phyloP scores from a whole-genome alignment of 2,888 invertebrate genomes.

The Lissocephala sabroskyi region DNA sequence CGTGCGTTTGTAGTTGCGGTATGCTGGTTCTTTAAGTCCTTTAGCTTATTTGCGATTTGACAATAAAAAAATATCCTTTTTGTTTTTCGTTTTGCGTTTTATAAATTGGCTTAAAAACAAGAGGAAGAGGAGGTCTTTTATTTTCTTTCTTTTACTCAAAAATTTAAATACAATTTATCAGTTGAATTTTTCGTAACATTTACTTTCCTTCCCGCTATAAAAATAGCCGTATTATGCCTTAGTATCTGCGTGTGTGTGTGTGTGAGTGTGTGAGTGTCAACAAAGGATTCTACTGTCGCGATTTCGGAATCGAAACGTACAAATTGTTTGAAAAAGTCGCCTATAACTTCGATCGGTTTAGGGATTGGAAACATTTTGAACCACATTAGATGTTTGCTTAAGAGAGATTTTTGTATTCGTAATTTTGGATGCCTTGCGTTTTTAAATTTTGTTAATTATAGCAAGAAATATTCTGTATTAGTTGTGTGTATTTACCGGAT shows the following conservation, averaged over 20 bases:
- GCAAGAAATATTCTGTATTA: constrained; percentile 34
- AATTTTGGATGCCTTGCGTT: constrained; percentile 18
- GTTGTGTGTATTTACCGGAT: constrained; percentile 24
- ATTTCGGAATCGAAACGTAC: too few relatives aligned
- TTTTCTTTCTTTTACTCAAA: constrained; percentile 12
- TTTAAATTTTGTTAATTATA: constrained; percentile 58
- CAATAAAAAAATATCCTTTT: constrained; percentile 2
- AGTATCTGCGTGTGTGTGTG: too few relatives aligned
- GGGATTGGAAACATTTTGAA: constrained; percentile 16
- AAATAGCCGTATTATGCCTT: constrained; percentile 29
- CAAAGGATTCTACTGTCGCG: too few relatives aligned
- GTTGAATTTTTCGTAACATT: constrained; percentile 10
- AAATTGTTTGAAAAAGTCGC: too few relatives aligned
- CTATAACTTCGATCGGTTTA: not conserved
- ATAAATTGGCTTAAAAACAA: constrained; percentile 36
- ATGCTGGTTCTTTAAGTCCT: not conserved
- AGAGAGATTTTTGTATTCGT: constrained; percentile 16
- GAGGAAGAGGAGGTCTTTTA: constrained; percentile 29
- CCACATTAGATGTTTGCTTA: constrained; percentile 18
- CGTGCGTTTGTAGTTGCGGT: constrained; percentile 7
- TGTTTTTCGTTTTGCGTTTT: constrained; percentile 11
- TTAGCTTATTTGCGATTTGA: constrained; percentile 8
- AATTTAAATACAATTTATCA: constrained; percentile 24
- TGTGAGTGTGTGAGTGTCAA: too few relatives aligned
- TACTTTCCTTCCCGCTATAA: constrained; percentile 24